Base-by-base conservation (phyloP, 2,797 vertebrate genomes). In the Oophaga sylvatica region DNA sequence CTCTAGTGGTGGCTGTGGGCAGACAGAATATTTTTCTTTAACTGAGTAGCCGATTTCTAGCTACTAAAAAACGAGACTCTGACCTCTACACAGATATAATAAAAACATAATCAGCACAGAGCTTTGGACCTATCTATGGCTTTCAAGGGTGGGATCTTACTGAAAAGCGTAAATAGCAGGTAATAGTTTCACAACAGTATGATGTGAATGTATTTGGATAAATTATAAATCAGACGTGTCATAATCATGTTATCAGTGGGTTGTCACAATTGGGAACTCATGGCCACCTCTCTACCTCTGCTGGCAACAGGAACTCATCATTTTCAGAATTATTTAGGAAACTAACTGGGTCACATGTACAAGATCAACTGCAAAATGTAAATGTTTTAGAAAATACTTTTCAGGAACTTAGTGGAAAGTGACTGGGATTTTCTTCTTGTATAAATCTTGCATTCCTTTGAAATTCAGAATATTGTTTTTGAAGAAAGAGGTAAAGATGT, bases 391-490 rank as follows among this genome's bases (percentile, higher is more conserved):
- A 53, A 68, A 57, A 35, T 31, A 83, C 26, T 56, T 41, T 11
- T 12, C 26, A 13, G 8, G 19, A 17, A 22, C 17, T 65, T 81
- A 31, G 15, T 22, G 29, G 19, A 19, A 53, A 57, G 68, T 9
- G 26, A 71, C 20, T 31, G 20, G 20, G 26, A 19, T 48, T 75
- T 75, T 84, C 19, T 87, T 31, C 11, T 59, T 83, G 48, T 78
- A 70, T 78, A 17, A 68, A 11, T 71, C 29, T 78, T 78, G 79
- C 83, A 89, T 89, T 86, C 87, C 83, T 89, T 76, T 78, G 48
- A 62, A 56, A 77, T 45, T 67, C 20, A 35, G 79, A 60, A 22
- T 87, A 26, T 45, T 81, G 2, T 81, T 81, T 82, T 35, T 65
- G 19, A 81, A 48, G 59, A 73, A 73, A 17, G 45, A 22, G 48